Evolutionary conservation across 2,888 invertebrate species (phyloP).

Genomic region (Elysia crispata): DNA sequence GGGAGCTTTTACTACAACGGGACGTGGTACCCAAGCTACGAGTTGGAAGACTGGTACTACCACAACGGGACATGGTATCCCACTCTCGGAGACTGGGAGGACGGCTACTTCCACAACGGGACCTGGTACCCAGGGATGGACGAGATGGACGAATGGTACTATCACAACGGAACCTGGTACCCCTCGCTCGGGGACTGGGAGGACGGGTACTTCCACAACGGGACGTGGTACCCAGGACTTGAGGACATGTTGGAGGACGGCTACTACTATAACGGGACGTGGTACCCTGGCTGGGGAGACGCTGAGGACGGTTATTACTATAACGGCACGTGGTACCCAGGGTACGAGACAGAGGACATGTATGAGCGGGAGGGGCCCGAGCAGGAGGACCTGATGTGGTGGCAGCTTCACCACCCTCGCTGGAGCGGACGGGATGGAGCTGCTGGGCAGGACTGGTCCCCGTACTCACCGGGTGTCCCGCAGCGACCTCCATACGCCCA

Average conservation of each 20-base stretch:
- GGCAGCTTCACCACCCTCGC: constrained; percentile 40
- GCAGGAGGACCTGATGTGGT: constrained; percentile 38
- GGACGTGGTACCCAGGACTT: constrained; percentile 32
- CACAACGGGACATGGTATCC: not conserved
- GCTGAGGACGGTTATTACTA: constrained; percentile 21
- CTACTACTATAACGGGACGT: constrained; percentile 33
- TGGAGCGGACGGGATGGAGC: constrained; percentile 12
- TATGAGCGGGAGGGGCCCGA: constrained; percentile 25
- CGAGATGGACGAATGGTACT: constrained; percentile 22
- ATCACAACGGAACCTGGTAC: constrained; percentile 33
- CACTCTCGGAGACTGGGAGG: not conserved
- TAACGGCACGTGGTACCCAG: constrained; percentile 34
- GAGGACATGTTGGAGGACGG: constrained; percentile 25
- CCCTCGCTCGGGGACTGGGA: not conserved
- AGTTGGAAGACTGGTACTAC: not conserved
- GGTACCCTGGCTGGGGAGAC: constrained; percentile 21
- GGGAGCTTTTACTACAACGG: constrained; percentile 16
- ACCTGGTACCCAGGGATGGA: constrained; percentile 30
- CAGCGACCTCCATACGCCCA: too few species aligned
- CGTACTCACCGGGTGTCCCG: too few species aligned
- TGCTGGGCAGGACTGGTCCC: not conserved
- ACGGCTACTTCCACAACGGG: constrained; percentile 31
- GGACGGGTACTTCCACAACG: constrained; percentile 37
- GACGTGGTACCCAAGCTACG: constrained; percentile 6
- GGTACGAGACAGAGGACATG: constrained; percentile 29